Evolutionary conservation across 2,888 invertebrate genomes (phyloP).

Genomic region (Mimachlamys varia): DNA sequence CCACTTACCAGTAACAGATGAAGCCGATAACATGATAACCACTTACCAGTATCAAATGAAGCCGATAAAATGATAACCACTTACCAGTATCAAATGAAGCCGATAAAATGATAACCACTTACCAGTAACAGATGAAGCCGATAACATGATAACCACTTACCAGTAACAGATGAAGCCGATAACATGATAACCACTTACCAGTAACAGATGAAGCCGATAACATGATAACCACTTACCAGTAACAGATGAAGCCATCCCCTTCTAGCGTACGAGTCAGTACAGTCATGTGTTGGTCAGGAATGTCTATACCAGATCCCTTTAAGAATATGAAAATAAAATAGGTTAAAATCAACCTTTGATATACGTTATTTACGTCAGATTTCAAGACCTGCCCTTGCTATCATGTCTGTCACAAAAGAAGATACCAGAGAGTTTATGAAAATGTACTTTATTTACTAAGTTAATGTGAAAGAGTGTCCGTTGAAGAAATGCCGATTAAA

Average conservation of each 20-base stretch:
- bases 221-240: slow-evolving; percentile 54
- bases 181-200: slow-evolving; percentile 53
- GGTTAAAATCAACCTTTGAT: background rate
- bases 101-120: slow-evolving; percentile 46
- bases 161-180: slow-evolving; percentile 61
- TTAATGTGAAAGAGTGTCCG: too few species aligned
- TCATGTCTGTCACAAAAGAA: too few species aligned
- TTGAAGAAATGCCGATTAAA: too few species aligned
- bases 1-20: slow-evolving; percentile 60
- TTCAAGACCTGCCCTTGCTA: too few species aligned
- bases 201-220: slow-evolving; percentile 56
- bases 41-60: slow-evolving; percentile 61
- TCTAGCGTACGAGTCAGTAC: slow-evolving; percentile 53
- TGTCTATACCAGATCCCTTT: slow-evolving; percentile 59
- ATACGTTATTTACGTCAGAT: too few species aligned
- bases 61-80: slow-evolving; percentile 49
- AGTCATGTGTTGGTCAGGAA: slow-evolving; percentile 61
- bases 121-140: slow-evolving; percentile 63
- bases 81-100: slow-evolving; percentile 61
- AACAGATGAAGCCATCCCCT: slow-evolving; percentile 58
- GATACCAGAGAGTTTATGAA: too few species aligned
- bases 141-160: slow-evolving; percentile 51
- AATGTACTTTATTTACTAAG: too few species aligned
- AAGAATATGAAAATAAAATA: slow-evolving; percentile 36
- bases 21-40: slow-evolving; percentile 50